phyloP scores from a whole-genome alignment of 2,888 invertebrate genomes.

The Linnaemya vulpina region DNA sequence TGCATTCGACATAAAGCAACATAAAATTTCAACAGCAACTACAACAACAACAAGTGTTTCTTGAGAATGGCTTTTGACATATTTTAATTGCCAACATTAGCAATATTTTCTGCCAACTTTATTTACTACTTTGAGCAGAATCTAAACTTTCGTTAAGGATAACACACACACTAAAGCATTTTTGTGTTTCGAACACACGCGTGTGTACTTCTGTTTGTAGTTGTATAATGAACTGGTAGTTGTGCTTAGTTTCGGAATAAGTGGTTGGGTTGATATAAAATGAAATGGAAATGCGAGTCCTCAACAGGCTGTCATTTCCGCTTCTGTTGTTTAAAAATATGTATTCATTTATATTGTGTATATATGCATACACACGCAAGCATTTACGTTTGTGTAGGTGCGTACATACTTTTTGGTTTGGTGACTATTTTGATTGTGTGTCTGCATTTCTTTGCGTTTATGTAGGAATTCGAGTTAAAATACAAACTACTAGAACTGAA shows the following conservation, averaged over 20 bases:
- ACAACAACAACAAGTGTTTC: constrained; percentile 59
- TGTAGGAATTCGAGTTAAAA: constrained; percentile 14
- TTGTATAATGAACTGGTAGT: constrained; percentile 12
- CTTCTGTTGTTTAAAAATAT: constrained; percentile 59
- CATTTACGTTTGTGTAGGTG: background rate
- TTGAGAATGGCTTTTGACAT: constrained; percentile 70
- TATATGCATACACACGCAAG: too few species aligned
- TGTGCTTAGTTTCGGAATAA: background rate
- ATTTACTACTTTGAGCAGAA: constrained; percentile 59
- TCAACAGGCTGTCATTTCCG: constrained; percentile 72
- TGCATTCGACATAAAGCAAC: constrained; percentile 34
- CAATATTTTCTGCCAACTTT: constrained; percentile 68
- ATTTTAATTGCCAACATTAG: constrained; percentile 71
- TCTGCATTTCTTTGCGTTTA: background rate
- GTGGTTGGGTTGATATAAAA: constrained; percentile 29
- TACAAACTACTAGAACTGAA: constrained; percentile 50
- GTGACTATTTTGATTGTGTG: constrained; percentile 1
- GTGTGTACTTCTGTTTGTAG: background rate
- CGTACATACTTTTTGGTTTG: constrained; percentile 26
- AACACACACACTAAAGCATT: background rate
- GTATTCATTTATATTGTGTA: too few species aligned
- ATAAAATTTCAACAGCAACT: constrained; percentile 43
- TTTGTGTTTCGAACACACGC: background rate
- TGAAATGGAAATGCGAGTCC: constrained; percentile 56
- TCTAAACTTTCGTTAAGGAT: constrained; percentile 35